A percentile compares a stretch with the other conserved stretches of the same genome.
phyloP scores from a whole-genome alignment of 2,888 invertebrate species.

The Oxyteleia sp. region DNA sequence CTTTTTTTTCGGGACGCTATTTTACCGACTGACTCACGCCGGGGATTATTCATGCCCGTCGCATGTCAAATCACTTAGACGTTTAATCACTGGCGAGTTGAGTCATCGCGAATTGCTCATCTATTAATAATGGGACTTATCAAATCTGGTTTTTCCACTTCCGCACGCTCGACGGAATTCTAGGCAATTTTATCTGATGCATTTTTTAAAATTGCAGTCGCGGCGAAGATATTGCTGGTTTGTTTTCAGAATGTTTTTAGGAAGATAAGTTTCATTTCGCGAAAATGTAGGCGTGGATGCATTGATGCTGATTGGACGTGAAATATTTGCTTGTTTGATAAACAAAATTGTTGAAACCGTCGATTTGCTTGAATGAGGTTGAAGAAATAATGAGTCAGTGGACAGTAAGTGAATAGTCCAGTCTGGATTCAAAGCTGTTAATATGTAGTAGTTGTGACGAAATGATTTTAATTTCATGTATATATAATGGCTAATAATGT shows the following conservation, averaged over 20 bases:
- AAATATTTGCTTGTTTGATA: no score
- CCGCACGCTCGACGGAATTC: background rate
- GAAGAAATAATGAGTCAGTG: no score
- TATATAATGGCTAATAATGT: no score
- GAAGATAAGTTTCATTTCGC: background rate
- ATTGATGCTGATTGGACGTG: background rate
- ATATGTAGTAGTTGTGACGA: no score
- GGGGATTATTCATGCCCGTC: conserved; percentile 42
- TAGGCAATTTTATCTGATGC: background rate
- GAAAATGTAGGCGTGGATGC: background rate
- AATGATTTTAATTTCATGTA: no score
- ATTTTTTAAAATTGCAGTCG: background rate
- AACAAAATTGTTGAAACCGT: no score
- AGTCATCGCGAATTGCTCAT: conserved; percentile 1
- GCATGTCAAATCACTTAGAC: conserved; percentile 38
- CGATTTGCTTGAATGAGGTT: no score
- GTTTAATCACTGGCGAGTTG: conserved; percentile 29
- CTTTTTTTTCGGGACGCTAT: background rate
- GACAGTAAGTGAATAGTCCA: no score
- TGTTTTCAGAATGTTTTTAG: background rate
- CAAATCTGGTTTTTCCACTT: conserved; percentile 1
- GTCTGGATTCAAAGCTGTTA: no score
- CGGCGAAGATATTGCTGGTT: background rate
- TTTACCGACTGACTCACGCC: conserved; percentile 29
- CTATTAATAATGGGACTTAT: conserved; percentile 2